A percentile compares a stretch with the other conserved stretches of the same genome.
Evolutionary conservation across 2,113 vertebrate species (phyloP).

Genomic region (Lepidiolamprologus cunningtoni): DNA sequence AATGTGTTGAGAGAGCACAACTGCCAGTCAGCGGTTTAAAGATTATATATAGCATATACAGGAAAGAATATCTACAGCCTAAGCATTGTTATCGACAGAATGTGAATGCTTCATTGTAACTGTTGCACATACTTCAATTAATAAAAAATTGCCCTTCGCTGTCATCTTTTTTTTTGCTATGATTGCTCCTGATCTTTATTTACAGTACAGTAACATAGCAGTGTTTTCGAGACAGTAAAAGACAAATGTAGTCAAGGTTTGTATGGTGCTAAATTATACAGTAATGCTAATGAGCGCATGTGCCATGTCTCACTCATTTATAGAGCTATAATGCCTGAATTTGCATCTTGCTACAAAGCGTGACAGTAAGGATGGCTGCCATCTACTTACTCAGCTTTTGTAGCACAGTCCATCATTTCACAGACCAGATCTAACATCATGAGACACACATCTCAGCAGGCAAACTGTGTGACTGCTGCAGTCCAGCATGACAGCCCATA

Average conservation of each 20-base stretch:
- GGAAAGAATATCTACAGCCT: not conserved
- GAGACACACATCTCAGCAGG: not conserved
- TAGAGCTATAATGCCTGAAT: not conserved
- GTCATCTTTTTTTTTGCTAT: not conserved
- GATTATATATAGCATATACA: not conserved
- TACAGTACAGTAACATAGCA: not conserved
- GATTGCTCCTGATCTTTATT: not conserved
- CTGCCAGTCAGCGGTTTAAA: not conserved
- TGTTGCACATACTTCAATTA: not conserved
- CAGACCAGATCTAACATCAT: not conserved
- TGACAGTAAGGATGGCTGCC: not conserved
- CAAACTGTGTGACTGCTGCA: not conserved
- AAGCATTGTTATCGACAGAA: not conserved
- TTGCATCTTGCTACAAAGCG: not conserved
- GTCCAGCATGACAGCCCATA: not conserved
- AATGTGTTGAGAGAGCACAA: not conserved
- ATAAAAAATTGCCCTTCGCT: not conserved
- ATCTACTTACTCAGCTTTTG: constrained; percentile 14
- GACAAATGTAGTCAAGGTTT: not conserved
- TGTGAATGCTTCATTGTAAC: not conserved
- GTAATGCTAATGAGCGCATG: not conserved
- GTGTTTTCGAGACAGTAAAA: constrained; percentile 11
- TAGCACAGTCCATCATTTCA: constrained; percentile 9
- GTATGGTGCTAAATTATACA: not conserved
- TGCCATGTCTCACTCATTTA: not conserved